Conservation (phyloP, 2,113 vertebrate genomes). For the Ondatra zibethicus region DNA sequence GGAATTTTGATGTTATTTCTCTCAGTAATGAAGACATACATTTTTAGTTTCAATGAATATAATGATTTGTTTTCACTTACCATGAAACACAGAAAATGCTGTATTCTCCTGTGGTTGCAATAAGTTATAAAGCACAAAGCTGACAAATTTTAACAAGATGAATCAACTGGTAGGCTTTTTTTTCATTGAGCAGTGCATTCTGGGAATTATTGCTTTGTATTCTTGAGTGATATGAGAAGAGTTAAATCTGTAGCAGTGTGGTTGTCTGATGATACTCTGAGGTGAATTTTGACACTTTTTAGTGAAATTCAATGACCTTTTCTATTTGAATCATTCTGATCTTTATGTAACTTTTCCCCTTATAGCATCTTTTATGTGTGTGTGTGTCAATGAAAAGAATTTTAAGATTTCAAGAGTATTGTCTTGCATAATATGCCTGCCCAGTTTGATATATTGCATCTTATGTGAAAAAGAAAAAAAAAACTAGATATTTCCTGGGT, state of each 20-base stretch:
- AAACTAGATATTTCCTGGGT: neutral
- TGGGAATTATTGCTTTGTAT: conserved; percentile 23
- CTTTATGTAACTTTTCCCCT: neutral
- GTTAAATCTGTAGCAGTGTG: neutral
- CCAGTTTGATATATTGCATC: neutral
- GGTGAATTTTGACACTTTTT: conserved; percentile 34
- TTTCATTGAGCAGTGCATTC: neutral
- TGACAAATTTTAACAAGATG: conserved; percentile 30
- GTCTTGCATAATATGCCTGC: neutral
- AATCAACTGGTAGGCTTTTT: neutral
- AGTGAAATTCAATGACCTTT: neutral
- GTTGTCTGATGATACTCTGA: neutral
- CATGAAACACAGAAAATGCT: neutral
- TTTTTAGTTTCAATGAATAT: conserved; percentile 25
- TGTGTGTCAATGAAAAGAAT: neutral
- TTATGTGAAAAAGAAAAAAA: neutral
- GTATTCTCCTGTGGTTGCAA: conserved; percentile 50
- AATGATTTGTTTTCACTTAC: conserved; percentile 56
- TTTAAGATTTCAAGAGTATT: neutral
- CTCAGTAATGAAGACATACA: neutral
- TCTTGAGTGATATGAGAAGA: neutral
- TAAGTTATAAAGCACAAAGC: conserved; percentile 28
- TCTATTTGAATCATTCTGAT: conserved; percentile 39
- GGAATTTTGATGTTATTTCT: neutral
- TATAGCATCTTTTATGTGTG: neutral